Evolutionary conservation across 2,888 invertebrate species (phyloP).

Genomic region (Tachystola acroxantha): DNA sequence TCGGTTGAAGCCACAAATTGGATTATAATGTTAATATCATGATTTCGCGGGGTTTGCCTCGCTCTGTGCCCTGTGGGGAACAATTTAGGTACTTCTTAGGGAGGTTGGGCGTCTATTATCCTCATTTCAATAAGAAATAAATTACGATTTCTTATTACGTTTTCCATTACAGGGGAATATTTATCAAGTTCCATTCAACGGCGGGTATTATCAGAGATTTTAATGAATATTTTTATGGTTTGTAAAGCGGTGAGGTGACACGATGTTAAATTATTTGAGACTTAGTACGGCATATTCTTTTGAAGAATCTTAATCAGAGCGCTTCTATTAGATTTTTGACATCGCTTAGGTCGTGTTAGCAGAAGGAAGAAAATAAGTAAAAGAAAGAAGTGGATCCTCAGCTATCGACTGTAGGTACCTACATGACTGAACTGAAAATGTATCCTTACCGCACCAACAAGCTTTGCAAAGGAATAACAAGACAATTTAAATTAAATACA

Average conservation of each 20-base stretch:
- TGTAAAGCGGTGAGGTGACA: not conserved
- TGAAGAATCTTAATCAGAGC: no score
- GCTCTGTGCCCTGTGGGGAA: conserved; percentile 54
- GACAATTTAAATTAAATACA: no score
- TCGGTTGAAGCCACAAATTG: conserved; percentile 61
- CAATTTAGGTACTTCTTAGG: conserved; percentile 58
- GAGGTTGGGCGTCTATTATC: conserved; percentile 66
- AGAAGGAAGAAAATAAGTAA: no score
- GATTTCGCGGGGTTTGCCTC: conserved; percentile 44
- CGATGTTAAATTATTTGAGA: conserved; percentile 3
- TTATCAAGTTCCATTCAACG: conserved; percentile 66
- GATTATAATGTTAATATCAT: conserved; percentile 74
- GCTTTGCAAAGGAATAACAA: no score
- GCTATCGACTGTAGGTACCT: no score
- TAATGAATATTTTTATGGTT: conserved; percentile 48
- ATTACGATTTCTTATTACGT: conserved; percentile 76
- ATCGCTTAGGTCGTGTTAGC: no score
- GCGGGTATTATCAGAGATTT: conserved; percentile 50
- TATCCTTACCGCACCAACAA: no score
- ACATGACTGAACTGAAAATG: no score
- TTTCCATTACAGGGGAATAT: conserved; percentile 69
- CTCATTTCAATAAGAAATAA: conserved; percentile 77
- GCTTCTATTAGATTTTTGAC: no score
- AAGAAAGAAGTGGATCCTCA: no score
- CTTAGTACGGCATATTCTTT: no score